Conservation (phyloP, 2,797 vertebrate genomes). For the Anguilla anguilla region DNA sequence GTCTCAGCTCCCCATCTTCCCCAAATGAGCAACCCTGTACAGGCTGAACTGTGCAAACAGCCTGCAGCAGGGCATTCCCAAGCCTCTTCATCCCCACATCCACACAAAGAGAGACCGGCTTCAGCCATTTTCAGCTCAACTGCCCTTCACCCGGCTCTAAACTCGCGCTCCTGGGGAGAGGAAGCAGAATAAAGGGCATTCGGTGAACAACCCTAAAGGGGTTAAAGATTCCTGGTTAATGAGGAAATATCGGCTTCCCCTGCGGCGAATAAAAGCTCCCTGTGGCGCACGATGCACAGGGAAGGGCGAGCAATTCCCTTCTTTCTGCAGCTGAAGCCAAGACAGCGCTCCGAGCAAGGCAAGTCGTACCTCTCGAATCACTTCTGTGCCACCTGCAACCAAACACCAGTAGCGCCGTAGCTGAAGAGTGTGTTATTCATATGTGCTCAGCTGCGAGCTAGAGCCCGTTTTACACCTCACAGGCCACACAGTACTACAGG, state of each 20-base stretch:
- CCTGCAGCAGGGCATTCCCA: neutral
- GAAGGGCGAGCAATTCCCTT: neutral
- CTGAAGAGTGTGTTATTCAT: neutral
- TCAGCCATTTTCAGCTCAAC: neutral
- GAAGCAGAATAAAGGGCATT: neutral
- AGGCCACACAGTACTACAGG: too few species aligned
- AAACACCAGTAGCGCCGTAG: neutral
- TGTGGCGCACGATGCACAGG: neutral
- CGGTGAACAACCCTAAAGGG: neutral
- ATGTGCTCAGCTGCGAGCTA: neutral
- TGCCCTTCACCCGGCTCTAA: neutral
- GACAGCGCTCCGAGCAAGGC: neutral
- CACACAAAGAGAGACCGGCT: neutral
- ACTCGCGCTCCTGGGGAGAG: neutral
- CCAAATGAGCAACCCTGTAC: neutral
- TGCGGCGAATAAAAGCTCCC: neutral
- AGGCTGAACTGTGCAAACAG: neutral
- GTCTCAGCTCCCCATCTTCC: neutral
- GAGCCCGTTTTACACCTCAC: neutral
- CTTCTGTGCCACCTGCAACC: neutral
- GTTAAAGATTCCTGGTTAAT: neutral
- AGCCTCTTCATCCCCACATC: neutral
- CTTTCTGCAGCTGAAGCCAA: neutral
- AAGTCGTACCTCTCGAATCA: neutral
- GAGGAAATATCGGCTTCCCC: neutral